Evolutionary conservation across 2,113 vertebrate genomes (phyloP).

Genomic region (Colaptes auratus): DNA sequence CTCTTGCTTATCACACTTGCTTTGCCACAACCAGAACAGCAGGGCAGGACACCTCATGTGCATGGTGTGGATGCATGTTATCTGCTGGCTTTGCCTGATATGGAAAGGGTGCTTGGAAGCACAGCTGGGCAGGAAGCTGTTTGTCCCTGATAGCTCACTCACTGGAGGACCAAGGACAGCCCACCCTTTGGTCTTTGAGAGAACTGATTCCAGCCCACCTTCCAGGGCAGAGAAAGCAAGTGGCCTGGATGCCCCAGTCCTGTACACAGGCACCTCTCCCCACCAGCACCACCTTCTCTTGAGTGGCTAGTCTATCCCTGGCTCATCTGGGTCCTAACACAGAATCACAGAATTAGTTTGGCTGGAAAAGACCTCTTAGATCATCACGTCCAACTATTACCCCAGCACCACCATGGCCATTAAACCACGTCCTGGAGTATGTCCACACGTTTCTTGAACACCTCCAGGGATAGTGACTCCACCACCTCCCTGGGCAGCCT

Average conservation of each 20-base stretch:
- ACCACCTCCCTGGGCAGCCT: too few relatives aligned
- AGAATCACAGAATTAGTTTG: too few relatives aligned
- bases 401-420: too few relatives aligned
- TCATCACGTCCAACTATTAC: too few relatives aligned
- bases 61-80: fast-evolving
- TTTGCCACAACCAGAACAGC: background rate
- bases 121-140: fast-evolving
- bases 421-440: too few relatives aligned
- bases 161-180: fast-evolving
- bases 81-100: fast-evolving
- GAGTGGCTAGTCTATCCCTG: background rate
- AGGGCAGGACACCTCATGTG: background rate
- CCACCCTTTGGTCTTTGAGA: background rate
- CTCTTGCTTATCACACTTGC: background rate
- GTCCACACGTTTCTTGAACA: too few relatives aligned
- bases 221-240: background rate
- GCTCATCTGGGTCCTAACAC: background rate
- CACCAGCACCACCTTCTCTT: background rate
- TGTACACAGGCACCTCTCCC: background rate
- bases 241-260: background rate
- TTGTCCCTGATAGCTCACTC: background rate
- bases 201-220: background rate
- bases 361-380: too few relatives aligned
- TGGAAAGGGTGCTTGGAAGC: background rate
- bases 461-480: too few relatives aligned